phyloP scores from a whole-genome alignment of 1,140 invertebrate species.

The Leptonema lineaticorne region DNA sequence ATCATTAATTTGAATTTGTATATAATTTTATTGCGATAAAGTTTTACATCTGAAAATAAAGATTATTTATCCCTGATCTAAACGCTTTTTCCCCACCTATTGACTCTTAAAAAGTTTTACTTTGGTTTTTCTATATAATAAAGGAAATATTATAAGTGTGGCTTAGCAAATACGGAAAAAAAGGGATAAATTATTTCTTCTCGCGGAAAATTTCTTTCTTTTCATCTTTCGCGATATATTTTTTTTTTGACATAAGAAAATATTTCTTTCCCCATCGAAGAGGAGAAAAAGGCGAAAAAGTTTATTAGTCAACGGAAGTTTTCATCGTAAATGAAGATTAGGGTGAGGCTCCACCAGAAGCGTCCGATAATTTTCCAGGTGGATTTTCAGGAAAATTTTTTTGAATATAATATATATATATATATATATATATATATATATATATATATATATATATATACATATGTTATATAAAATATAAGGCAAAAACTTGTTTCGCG shows the following conservation, averaged over 20 bases:
- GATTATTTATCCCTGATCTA: no score
- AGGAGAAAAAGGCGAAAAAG: neutral
- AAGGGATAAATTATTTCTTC: neutral
- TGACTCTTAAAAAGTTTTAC: no score
- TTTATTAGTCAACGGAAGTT: constrained; percentile 17
- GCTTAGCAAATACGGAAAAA: neutral
- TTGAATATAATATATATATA: no score
- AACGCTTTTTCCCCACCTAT: no score
- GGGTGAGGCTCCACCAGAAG: constrained; percentile 5
- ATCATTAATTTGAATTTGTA: no score
- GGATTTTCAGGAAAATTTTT: neutral
- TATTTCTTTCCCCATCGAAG: no score
- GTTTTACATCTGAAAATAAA: no score
- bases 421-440: no score
- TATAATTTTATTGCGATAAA: no score
- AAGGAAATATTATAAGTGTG: no score
- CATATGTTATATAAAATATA: constrained; percentile 10
- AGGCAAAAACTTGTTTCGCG: neutral
- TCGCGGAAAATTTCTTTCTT: neutral
- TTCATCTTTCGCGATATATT: neutral
- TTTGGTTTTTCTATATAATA: no score
- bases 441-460: no score
- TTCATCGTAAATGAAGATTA: constrained; percentile 13
- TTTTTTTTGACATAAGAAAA: neutral
- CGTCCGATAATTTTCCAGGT: constrained; percentile 15